phyloP scores from a whole-genome alignment of 1,140 invertebrate species.

The Melitaea cinxia region DNA sequence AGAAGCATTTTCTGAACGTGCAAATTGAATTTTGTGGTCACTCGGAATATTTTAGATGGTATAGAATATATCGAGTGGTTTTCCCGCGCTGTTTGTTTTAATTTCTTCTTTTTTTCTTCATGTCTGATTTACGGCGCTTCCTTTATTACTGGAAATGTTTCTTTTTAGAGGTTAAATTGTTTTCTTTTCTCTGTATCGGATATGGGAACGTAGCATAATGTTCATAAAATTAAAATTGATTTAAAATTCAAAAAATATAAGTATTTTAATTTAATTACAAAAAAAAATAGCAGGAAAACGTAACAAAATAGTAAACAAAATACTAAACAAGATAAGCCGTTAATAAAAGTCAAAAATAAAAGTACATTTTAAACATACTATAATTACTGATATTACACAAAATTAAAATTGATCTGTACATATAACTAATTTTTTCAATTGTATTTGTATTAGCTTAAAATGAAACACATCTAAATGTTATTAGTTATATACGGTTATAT shows the following conservation, averaged over 20 bases:
- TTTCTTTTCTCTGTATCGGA: neutral
- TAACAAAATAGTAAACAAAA: too few species aligned
- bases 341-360: too few species aligned
- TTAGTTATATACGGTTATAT: neutral
- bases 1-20: slow-evolving; percentile 61
- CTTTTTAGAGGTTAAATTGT: neutral
- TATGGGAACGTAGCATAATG: neutral
- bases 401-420: too few species aligned
- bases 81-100: slow-evolving; percentile 24
- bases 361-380: too few species aligned
- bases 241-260: too few species aligned
- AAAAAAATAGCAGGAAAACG: too few species aligned
- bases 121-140: slow-evolving; percentile 7
- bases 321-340: too few species aligned
- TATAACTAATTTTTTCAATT: too few species aligned
- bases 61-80: slow-evolving; percentile 61
- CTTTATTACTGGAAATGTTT: neutral
- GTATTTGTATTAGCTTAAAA: too few species aligned
- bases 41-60: slow-evolving; percentile 69
- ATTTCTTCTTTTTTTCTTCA: slow-evolving; percentile 25
- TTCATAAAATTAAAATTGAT: too few species aligned
- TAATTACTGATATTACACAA: too few species aligned
- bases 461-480: neutral
- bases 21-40: slow-evolving; percentile 80
- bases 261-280: too few species aligned